Base-by-base conservation (phyloP, 2,113 vertebrate genomes). In the Climacteris rufus region DNA sequence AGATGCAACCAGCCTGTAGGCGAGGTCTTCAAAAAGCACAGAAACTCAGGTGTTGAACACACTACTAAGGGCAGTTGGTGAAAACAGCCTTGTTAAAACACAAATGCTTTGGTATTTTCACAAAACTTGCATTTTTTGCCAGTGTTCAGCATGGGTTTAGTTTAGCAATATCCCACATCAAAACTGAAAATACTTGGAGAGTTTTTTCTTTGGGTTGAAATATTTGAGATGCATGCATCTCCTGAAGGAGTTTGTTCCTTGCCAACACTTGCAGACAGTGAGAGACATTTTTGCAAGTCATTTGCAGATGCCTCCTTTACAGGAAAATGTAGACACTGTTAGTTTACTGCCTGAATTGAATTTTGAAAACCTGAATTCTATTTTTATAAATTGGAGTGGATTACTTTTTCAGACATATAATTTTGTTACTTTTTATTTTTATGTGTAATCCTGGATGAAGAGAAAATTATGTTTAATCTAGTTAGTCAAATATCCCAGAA, bases 261-360 rank as follows among this genome's bases (percentile, higher is more conserved):
- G 96, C 94, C 94, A 97, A 69, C 42, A 65, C 59, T 96, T 91
- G 87, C 91, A 94, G 95, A 96, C 84, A 94, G 95, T 72, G 91
- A 96, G 93, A 94, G 95, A 95, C 96, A 69, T 96, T 96, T 96
- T 95, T 96, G 94, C 94, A 94, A 93, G 89, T 93, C 91, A 93
- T 91, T 95, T 95, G 89, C 93, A 94, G 87, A 96, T 95, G 81
- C 93, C 66, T 94, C 5, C 70, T 89, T 95, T 95, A 87, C 6
- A 37, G 78, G 31, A 65, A 84, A 80, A 68, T 89, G 81, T 79
- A 96, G 83, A 68, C 52, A 68, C 70, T 96, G 53, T 81, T 92
- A 94, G 83, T 92, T 91, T 95, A 89, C 50, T 83, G 84, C 63
- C 66, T 91, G 87, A 79, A 97, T 91, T 76, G 53, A 91, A 95